These are phyloP conservation scores for Drosophila conformis DNA, from an alignment of 2,888 invertebrate species.

Conservation along the genomic window DNA sequence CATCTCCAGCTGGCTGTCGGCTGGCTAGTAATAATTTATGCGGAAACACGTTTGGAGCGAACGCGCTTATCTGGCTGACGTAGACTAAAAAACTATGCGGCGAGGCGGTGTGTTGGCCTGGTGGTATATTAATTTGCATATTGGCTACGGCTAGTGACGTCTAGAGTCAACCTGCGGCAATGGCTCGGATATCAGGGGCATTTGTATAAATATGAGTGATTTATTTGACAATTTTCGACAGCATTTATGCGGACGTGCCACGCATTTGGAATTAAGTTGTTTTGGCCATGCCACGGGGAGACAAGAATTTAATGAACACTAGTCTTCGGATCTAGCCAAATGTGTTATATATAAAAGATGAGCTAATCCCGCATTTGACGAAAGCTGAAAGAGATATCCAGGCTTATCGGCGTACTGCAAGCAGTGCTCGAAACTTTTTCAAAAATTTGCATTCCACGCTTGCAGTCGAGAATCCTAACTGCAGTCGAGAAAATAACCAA, in stretches of 20 bases:
- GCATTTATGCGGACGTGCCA: conserved; percentile 77
- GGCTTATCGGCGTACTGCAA: conserved; percentile 40
- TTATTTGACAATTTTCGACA: conserved; percentile 83
- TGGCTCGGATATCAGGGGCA: conserved; percentile 69
- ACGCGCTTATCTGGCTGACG: conserved; percentile 58
- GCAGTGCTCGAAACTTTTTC: conserved; percentile 20
- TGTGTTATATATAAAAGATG: not conserved
- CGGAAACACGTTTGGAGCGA: conserved; percentile 77
- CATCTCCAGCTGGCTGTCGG: conserved; percentile 4
- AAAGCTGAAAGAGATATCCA: conserved; percentile 9
- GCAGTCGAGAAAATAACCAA: conserved; percentile 32
- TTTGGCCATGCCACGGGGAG: conserved; percentile 13
- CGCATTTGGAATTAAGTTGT: conserved; percentile 64
- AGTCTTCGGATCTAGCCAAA: conserved; percentile 7
- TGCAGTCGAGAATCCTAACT: conserved; percentile 70
- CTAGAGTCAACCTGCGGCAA: conserved; percentile 36
- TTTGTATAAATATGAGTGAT: conserved; percentile 83
- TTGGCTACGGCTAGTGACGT: conserved; percentile 32
- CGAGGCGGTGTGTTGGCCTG: conserved; percentile 1
- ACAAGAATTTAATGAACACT: conserved; percentile 15
- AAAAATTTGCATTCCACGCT: conserved; percentile 60
- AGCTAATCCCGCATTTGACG: conserved; percentile 30
- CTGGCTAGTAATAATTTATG: conserved; percentile 69
- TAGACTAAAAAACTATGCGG: conserved; percentile 22
- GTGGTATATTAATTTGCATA: conserved; percentile 56